Conservation (phyloP, 1,140 invertebrate species). For the Ceratina japonica region DNA sequence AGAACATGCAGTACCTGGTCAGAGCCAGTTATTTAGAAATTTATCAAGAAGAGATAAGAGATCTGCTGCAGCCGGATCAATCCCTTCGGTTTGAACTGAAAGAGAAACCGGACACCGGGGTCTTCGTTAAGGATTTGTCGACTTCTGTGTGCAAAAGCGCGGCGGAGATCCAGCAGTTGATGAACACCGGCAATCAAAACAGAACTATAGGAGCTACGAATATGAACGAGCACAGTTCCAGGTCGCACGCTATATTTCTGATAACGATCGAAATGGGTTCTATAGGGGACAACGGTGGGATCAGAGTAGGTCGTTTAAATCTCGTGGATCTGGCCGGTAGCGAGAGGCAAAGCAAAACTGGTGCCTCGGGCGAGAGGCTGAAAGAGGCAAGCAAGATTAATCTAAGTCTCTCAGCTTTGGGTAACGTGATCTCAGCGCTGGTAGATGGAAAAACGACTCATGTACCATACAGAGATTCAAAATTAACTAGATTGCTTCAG, state of each 20-base stretch:
- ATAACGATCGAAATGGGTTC: conserved; percentile 97
- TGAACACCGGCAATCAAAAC: conserved; percentile 94
- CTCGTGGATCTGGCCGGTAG: conserved; percentile 90
- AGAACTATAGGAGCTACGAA: conserved; percentile 96
- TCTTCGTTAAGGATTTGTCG: conserved; percentile 96
- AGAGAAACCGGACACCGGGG: conserved; percentile 91
- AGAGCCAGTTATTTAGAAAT: conserved; percentile 96
- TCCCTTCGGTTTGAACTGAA: conserved; percentile 84
- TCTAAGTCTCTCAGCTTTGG: conserved; percentile 94
- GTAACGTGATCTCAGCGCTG: conserved; percentile 96
- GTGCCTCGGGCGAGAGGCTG: conserved; percentile 91
- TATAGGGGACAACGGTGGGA: conserved; percentile 87
- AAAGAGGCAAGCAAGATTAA: conserved; percentile 98
- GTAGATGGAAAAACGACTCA: conserved; percentile 96
- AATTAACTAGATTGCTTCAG: conserved; percentile 94
- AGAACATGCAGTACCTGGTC: conserved; percentile 94
- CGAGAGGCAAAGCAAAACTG: conserved; percentile 95
- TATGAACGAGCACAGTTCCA: conserved; percentile 99
- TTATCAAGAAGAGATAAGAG: conserved; percentile 95
- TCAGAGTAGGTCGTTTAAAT: conserved; percentile 87
- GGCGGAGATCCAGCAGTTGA: conserved; percentile 93
- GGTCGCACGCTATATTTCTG: conserved; percentile 99
- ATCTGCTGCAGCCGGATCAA: conserved; percentile 93
- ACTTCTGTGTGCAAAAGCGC: conserved; percentile 94
- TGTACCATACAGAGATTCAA: conserved; percentile 96